Evolutionary conservation across 2,888 invertebrate genomes (phyloP), one percentile per base, ranked within the genome.

Genomic region (Polymixis lichenea): DNA sequence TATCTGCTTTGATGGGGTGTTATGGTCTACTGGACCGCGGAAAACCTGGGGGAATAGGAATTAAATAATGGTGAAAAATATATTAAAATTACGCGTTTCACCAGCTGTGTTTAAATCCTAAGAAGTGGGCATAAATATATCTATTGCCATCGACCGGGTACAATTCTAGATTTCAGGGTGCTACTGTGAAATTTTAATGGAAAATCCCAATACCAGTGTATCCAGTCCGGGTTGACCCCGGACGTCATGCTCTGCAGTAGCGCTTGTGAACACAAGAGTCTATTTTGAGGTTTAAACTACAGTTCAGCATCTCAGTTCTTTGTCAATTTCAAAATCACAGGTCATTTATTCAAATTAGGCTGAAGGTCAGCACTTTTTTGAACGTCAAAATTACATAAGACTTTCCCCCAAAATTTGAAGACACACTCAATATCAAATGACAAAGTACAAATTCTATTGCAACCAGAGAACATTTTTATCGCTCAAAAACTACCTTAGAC

Each of bases 1-100:
- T 88, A 97, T 96, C 87, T 98, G 97, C 88, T 97, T 96, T 0
- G 97, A 95, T 0, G 97, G 97, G 0, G 95, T 95, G 0, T 92
- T 95, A 58, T 97, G 94, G 92, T 98, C 97, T 22, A 97, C 92
- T 3, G 98, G 98, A 0, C 98, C 98, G 86, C 97, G 97, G 95
- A 98, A 98, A 51, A 97, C 92, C 97, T 98, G 91, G 7, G 1
- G 17, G 6, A 72, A 15, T 13, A 53, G 0, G 4, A n/a, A 62
- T 55, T n/a, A 15, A 6, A 28, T 2, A 13, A 5, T 32, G 13
- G 5, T 28, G 5, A 38, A 25, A 60, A 43, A 32, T 3, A 8
- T 1, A 19, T 32, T 32, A 60, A 32, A 28, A 28, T 19, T 60
- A 60, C 9, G 28, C 7, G 32, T 62, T n/a, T 22, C 4, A 38